Conservation (phyloP, 2,113 vertebrate genomes). For the Tiliqua scincoides region DNA sequence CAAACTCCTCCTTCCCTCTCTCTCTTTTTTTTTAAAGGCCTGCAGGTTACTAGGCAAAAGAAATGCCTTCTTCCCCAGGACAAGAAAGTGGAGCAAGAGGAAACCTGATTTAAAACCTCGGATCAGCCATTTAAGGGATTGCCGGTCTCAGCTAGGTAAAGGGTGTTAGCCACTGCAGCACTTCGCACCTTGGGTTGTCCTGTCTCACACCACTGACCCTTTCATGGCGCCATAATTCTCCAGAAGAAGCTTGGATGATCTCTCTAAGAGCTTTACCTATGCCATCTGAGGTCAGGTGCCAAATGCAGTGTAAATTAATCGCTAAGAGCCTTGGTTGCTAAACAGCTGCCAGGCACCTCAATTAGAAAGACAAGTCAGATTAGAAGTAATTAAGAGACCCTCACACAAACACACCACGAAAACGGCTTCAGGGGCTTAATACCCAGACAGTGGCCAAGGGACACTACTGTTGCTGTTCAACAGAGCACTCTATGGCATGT, state of each 20-base stretch:
- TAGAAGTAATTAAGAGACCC: constrained; percentile 71
- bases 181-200: constrained; percentile 78
- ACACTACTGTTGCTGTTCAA: neutral
- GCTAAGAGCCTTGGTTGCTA: constrained; percentile 76
- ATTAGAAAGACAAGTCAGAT: constrained; percentile 73
- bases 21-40: constrained; percentile 50
- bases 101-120: constrained; percentile 47
- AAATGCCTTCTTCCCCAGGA: constrained; percentile 44
- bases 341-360: constrained; percentile 71
- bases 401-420: constrained; percentile 3
- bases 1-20: constrained; percentile 51
- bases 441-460: constrained; percentile 46
- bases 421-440: constrained; percentile 42
- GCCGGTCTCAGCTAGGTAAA: constrained; percentile 71
- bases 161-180: constrained; percentile 64
- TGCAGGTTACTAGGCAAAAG: constrained; percentile 65
- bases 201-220: constrained; percentile 76
- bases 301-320: constrained; percentile 69
- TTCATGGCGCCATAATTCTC: constrained; percentile 80
- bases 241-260: constrained; percentile 73
- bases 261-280: constrained; percentile 83
- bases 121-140: constrained; percentile 69
- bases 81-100: constrained; percentile 34
- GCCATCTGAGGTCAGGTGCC: constrained; percentile 78
- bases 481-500: constrained; percentile 7